Percentiles rank a stretch among this genome's conserved stretches.
phyloP scores from a whole-genome alignment of 92 coral and sea anemone genomes.

The Pocillopora meandrina region DNA sequence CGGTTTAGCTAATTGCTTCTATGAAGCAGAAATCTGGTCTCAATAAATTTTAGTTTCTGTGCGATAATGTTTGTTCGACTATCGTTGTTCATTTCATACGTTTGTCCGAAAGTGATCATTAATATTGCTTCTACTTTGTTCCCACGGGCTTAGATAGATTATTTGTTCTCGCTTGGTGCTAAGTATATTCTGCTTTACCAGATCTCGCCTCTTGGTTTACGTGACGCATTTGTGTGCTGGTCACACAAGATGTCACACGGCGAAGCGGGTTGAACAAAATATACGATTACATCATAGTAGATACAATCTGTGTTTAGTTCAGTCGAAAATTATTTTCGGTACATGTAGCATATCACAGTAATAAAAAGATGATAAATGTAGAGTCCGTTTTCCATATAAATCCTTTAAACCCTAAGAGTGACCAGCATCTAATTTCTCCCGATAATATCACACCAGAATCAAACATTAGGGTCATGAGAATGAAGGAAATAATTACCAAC shows the following conservation, averaged over 20 bases:
- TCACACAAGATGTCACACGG: conserved; percentile 27
- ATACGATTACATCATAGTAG: background rate
- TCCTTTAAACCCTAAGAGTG: too few relatives aligned
- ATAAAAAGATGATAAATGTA: too few relatives aligned
- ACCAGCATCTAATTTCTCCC: too few relatives aligned
- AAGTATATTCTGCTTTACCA: background rate
- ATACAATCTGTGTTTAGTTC: background rate
- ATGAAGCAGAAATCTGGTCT: conserved; percentile 7
- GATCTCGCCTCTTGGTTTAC: conserved; percentile 8
- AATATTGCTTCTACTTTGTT: too few relatives aligned
- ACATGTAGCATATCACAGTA: too few relatives aligned
- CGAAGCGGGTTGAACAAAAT: background rate
- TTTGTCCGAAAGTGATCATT: background rate
- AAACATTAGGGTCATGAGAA: too few relatives aligned
- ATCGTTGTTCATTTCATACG: background rate
- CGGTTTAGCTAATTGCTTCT: conserved; percentile 6
- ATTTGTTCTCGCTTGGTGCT: background rate
- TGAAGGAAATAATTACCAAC: too few relatives aligned
- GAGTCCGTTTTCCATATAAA: too few relatives aligned
- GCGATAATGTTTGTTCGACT: background rate
- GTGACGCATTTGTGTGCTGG: conserved; percentile 36
- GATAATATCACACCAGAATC: too few relatives aligned
- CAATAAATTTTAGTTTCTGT: background rate
- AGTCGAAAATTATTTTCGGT: too few relatives aligned
- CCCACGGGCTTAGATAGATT: background rate